A percentile compares a stretch with the other conserved stretches of the same genome.
Conservation (phyloP, 2,888 invertebrate genomes). For the Empis stercorea region DNA sequence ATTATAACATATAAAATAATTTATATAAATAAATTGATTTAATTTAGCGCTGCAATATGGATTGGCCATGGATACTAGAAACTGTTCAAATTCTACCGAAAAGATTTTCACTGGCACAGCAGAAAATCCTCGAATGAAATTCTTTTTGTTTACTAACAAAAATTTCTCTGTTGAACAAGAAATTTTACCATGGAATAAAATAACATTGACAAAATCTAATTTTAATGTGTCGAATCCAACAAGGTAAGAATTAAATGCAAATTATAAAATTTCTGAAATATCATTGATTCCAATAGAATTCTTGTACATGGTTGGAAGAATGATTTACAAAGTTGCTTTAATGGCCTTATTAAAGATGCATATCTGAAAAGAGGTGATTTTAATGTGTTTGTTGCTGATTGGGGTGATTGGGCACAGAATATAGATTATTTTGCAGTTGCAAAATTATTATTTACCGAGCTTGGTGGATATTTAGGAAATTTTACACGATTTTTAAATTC, state of each 20-base stretch:
- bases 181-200: neutral
- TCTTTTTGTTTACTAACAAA: neutral
- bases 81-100: neutral
- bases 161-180: neutral
- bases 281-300: slow-evolving; percentile 16
- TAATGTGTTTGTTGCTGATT: slow-evolving; percentile 29
- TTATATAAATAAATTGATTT: neutral
- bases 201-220: neutral
- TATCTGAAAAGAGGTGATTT: slow-evolving; percentile 21
- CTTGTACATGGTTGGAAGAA: slow-evolving; percentile 32
- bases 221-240: neutral
- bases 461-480: slow-evolving; percentile 22
- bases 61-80: neutral
- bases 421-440: slow-evolving; percentile 21
- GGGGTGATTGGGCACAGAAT: slow-evolving; percentile 23
- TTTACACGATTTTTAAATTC: slow-evolving; percentile 27
- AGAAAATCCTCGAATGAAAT: neutral
- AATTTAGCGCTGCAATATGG: neutral
- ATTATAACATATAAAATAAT: too few species aligned
- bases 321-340: slow-evolving; percentile 25
- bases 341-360: slow-evolving; percentile 24
- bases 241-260: neutral
- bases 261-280: neutral
- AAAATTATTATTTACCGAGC: slow-evolving; percentile 22
- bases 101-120: neutral